phyloP scores from a whole-genome alignment of 2,888 invertebrate genomes.

The Odontomyia ornata region DNA sequence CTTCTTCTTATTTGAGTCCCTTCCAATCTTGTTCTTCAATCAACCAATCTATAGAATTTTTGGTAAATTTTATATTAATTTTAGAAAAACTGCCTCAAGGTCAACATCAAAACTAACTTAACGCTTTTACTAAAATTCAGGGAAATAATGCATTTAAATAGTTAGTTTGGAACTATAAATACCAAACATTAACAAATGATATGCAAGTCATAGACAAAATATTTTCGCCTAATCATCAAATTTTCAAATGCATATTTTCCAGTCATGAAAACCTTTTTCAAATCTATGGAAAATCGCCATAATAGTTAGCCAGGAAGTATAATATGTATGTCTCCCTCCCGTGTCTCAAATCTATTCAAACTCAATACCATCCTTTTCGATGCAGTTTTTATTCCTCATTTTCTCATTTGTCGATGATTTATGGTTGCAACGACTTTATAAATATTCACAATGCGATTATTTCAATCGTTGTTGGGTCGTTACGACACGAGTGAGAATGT shows the following conservation, averaged over 20 bases:
- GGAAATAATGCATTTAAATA: too few relatives aligned
- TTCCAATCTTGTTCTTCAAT: too few relatives aligned
- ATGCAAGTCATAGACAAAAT: constrained; percentile 6
- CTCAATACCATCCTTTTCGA: constrained; percentile 23
- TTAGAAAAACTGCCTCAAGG: too few relatives aligned
- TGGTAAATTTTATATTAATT: too few relatives aligned
- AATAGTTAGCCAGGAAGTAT: constrained; percentile 25
- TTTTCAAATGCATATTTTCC: constrained; percentile 7
- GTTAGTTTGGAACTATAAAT: too few relatives aligned
- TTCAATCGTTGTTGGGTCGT: background rate
- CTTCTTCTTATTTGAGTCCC: too few relatives aligned
- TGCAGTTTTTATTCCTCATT: constrained; percentile 1
- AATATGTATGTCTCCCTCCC: constrained; percentile 20
- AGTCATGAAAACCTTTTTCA: background rate
- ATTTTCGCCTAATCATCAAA: background rate
- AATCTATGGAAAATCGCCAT: constrained; percentile 28
- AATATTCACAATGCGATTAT: constrained; percentile 42
- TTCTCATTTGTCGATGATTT: constrained; percentile 37
- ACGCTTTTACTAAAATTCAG: too few relatives aligned
- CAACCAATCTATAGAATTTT: too few relatives aligned
- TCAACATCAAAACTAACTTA: too few relatives aligned
- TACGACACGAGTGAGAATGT: background rate
- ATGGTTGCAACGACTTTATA: constrained; percentile 43
- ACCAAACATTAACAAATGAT: constrained; percentile 3
- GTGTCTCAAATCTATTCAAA: background rate